Evolutionary conservation across 2,888 invertebrate genomes (phyloP).

Genomic region (Aleiodes leptofemur): DNA sequence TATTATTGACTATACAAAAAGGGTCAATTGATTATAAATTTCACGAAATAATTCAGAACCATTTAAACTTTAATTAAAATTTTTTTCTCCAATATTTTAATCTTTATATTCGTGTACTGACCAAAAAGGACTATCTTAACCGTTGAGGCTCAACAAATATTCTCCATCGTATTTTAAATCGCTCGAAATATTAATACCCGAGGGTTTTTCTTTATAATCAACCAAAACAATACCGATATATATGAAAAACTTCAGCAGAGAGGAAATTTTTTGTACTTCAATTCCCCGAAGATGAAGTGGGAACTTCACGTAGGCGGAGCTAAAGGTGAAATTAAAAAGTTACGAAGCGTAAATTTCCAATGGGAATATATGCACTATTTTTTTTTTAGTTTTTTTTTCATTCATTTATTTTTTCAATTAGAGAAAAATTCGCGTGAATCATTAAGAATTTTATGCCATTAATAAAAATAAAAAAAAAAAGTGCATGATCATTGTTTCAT

Average conservation of each 20-base stretch:
- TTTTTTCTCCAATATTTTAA: too few relatives aligned
- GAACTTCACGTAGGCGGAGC: background rate
- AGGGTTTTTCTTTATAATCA: background rate
- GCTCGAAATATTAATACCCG: background rate
- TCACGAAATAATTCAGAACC: too few relatives aligned
- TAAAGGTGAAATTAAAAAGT: background rate
- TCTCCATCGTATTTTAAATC: too few relatives aligned
- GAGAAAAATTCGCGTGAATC: background rate
- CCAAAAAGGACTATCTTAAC: too few relatives aligned
- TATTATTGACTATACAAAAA: too few relatives aligned
- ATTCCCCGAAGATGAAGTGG: too few relatives aligned
- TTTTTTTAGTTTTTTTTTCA: background rate
- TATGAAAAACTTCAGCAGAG: slow-evolving; percentile 6
- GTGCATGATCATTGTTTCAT: too few relatives aligned
- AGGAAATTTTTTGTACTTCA: slow-evolving; percentile 16
- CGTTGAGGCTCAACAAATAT: too few relatives aligned
- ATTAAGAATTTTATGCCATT: background rate
- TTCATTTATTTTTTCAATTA: background rate
- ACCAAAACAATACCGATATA: background rate
- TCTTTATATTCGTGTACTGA: too few relatives aligned
- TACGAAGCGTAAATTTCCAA: slow-evolving; percentile 6
- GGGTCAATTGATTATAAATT: too few relatives aligned
- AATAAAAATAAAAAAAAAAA: too few relatives aligned
- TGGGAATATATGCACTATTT: background rate
- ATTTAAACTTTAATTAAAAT: too few relatives aligned